Evolutionary conservation across 2,113 vertebrate species (phyloP).

Genomic region (Acanthochromis polyacanthus): DNA sequence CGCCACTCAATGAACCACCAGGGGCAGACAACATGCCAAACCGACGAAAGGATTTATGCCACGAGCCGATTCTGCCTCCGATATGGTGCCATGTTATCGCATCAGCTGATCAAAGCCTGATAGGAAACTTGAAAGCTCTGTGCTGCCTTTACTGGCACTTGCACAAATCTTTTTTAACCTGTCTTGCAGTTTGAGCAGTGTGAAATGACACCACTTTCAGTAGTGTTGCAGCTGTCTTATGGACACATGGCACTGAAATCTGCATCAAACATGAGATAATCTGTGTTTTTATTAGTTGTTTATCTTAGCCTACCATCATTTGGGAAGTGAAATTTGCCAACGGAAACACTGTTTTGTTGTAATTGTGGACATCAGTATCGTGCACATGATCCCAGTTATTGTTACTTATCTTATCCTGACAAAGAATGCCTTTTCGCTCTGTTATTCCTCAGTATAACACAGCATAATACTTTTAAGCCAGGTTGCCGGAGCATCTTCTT

Average conservation of each 20-base stretch:
- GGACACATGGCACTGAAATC: background rate
- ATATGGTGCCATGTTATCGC: slow-evolving; percentile 58
- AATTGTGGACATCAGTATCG: background rate
- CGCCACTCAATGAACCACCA: slow-evolving; percentile 64
- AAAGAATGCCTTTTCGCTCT: slow-evolving; percentile 36
- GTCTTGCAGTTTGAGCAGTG: slow-evolving; percentile 1
- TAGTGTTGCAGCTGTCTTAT: background rate
- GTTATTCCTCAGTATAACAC: slow-evolving; percentile 69
- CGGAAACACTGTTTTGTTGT: background rate
- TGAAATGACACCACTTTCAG: slow-evolving; percentile 11
- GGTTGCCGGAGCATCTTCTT: slow-evolving; percentile 60
- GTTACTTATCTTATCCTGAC: slow-evolving; percentile 43
- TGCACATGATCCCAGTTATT: slow-evolving; percentile 21
- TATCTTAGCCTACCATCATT: background rate
- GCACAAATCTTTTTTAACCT: slow-evolving; percentile 32
- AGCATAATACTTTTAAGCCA: slow-evolving; percentile 78
- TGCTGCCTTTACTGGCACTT: slow-evolving; percentile 45
- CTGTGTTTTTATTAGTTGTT: background rate
- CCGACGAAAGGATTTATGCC: slow-evolving; percentile 40
- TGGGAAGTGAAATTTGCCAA: background rate
- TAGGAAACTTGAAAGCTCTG: slow-evolving; percentile 50
- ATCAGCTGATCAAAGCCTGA: slow-evolving; percentile 65
- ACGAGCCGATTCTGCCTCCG: slow-evolving; percentile 31
- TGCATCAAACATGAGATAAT: background rate
- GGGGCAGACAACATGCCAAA: slow-evolving; percentile 70